Evolutionary conservation across 2,797 vertebrate genomes (phyloP), one percentile per base, ranked within the genome.

Genomic region (Iguana delicatissima): DNA sequence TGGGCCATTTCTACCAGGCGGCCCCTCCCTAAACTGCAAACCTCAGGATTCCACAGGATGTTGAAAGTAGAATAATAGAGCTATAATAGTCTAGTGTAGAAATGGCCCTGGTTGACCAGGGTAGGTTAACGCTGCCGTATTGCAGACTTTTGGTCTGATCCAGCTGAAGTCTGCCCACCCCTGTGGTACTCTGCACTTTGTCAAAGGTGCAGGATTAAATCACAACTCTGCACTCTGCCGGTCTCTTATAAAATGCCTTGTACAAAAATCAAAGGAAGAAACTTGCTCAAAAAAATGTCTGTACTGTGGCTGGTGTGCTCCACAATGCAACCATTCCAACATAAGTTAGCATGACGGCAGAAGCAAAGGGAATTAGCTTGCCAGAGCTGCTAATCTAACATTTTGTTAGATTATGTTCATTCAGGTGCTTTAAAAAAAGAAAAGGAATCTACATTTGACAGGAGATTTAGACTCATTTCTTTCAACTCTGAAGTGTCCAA

Each of bases 311-410:
- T 74, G 52, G 20, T 55, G 24, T 8, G 1, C 79, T n/a, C 76
- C 26, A 46, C 24, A 88, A 18, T 4, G 26, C 13, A 64, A n/a
- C 9, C 1, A 50, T 32, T 62, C 26, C 38, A n/a, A 69, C 24
- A 14, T 35, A 10, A 35, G 22, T 64, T 89, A 77, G 14, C 24
- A 32, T 18, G 16, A 46, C 5, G 13, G 16, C 64, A 72, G 35
- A 52, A 80, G 90, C 67, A 89, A 88, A 93, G 91, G 74, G 91
- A 92, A 92, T 93, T 93, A 93, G 88, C 86, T 87, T 89, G 93
- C 90, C 83, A 91, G 92, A 88, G 64, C 82, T 89, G 87, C 57
- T 87, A 80, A 80, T 91, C 82, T 85, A 57, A 92, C 86, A 90
- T 86, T 86, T 91, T 92, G 80, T 91, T 89, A 94, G 94, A 89